These are phyloP conservation scores for Cryptotis parvus DNA, from an alignment of 2,113 vertebrate genomes.

Conservation along the genomic window DNA sequence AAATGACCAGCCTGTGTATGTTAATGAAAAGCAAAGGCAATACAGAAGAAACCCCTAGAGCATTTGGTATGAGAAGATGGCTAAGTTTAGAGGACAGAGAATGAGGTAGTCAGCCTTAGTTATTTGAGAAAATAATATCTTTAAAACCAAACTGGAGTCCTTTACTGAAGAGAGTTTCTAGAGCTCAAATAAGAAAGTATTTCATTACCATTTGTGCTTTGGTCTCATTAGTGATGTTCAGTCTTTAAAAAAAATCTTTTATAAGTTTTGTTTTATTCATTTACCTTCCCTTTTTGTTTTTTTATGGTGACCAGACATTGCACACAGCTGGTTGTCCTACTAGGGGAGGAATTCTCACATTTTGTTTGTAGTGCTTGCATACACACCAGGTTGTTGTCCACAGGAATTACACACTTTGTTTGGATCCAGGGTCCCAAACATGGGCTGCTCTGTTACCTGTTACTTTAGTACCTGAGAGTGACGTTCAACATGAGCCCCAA, in stretches of 20 bases:
- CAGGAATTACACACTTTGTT: too few relatives aligned
- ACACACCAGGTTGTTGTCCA: too few relatives aligned
- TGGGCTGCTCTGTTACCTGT: too few relatives aligned
- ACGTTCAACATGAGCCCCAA: too few relatives aligned
- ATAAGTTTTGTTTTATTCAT: too few relatives aligned
- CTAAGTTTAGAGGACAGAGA: not conserved
- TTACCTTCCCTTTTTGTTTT: too few relatives aligned
- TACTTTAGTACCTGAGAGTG: too few relatives aligned
- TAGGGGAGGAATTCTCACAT: too few relatives aligned
- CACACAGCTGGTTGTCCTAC: too few relatives aligned
- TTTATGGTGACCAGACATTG: too few relatives aligned
- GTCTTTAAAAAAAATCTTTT: conserved; percentile 21
- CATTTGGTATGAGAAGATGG: not conserved
- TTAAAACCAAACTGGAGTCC: not conserved
- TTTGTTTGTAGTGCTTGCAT: too few relatives aligned
- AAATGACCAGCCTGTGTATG: not conserved
- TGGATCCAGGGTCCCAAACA: too few relatives aligned
- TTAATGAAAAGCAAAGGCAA: conserved; percentile 4
- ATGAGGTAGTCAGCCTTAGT: not conserved
- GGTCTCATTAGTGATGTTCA: not conserved
- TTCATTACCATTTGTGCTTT: not conserved
- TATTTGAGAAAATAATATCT: not conserved
- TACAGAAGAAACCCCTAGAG: not conserved
- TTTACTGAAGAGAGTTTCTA: conserved; percentile 13
- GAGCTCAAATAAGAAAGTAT: conserved; percentile 26